phyloP scores from a whole-genome alignment of 2,113 vertebrate genomes.

The Proteles cristata region DNA sequence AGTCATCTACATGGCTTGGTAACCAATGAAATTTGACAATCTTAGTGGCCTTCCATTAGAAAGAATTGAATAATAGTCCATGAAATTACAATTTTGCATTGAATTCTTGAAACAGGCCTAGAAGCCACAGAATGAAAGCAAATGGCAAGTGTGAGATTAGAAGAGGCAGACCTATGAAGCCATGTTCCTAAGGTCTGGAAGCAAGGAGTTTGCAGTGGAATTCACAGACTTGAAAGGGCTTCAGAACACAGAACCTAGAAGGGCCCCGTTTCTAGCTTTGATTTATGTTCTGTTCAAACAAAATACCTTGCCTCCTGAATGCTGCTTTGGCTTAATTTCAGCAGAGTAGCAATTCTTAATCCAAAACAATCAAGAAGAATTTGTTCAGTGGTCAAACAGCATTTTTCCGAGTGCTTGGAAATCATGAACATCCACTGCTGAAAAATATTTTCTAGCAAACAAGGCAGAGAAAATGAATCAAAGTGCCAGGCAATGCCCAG shows the following conservation, averaged over 20 bases:
- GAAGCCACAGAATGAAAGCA: slow-evolving; percentile 55
- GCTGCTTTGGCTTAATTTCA: slow-evolving; percentile 67
- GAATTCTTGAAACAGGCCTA: slow-evolving; percentile 65
- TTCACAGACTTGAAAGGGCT: background rate
- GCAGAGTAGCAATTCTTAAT: slow-evolving; percentile 63
- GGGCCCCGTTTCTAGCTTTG: slow-evolving; percentile 11
- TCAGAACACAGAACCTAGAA: background rate
- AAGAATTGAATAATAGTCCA: slow-evolving; percentile 67
- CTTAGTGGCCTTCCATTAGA: slow-evolving; percentile 58
- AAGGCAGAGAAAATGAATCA: slow-evolving; percentile 1
- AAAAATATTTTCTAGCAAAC: slow-evolving; percentile 43
- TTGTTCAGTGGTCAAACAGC: slow-evolving; percentile 63
- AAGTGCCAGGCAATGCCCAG: background rate
- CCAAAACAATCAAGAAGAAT: slow-evolving; percentile 68
- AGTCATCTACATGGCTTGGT: slow-evolving; percentile 13
- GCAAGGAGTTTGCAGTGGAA: background rate
- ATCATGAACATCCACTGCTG: slow-evolving; percentile 42
- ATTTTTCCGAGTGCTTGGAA: slow-evolving; percentile 60
- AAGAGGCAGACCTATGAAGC: slow-evolving; percentile 16
- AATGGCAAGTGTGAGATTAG: slow-evolving; percentile 44
- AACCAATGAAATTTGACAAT: slow-evolving; percentile 59
- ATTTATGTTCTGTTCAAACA: slow-evolving; percentile 58
- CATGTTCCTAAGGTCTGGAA: slow-evolving; percentile 66
- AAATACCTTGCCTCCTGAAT: slow-evolving; percentile 65
- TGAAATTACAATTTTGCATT: slow-evolving; percentile 71